Evolutionary conservation across 2,797 vertebrate species (phyloP), one percentile per base, ranked within the genome.

Genomic region (Diplodus puntazzo): DNA sequence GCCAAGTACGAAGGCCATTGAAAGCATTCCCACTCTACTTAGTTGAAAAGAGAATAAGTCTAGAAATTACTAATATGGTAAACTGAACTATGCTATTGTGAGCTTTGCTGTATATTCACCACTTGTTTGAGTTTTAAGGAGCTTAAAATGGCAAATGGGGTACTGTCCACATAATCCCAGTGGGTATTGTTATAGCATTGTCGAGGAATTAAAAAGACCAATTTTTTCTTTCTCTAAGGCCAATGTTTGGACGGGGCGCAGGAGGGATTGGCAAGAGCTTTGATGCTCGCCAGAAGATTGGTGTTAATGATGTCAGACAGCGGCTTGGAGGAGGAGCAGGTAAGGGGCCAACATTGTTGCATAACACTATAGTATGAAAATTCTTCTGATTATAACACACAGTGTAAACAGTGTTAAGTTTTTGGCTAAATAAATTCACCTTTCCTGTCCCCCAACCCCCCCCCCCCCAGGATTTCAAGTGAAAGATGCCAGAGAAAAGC

Each of bases 231-330:
- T 74, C 13, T 61, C 18, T 54, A 66, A 96, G 95, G 59, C 89
- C 95, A 0, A 82, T 84, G 70, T 94, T 97, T 43, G 94, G 91
- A 49, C 95, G 96, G 43, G 94, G 96, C 5, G 74, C 93, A n/a
- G 95, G 91, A 61, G 80, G 80, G 0, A 52, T 81, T 43, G 88
- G 90, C 70, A 93, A 94, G 87, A 95, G 92, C 0, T 99, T 99
- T 87, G 98, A 99, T 61, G 98, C 98, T 27, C 92, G 98, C 0
- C 98, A 99, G 89, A 99, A 97, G 92, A 99, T 99, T 18, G 98
- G 98, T 10, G 87, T 93, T 11, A 92, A 93, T 0, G 98, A 99
- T 80, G 97, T 96, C 60, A 94, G 97, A 16, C 97, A 98, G 79
- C 96, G 97, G 70, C 92, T 99, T 61, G 97, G 91, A 73, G 89